Conservation (phyloP, 2,113 vertebrate species). For the Cyphomyrus plagiostoma region DNA sequence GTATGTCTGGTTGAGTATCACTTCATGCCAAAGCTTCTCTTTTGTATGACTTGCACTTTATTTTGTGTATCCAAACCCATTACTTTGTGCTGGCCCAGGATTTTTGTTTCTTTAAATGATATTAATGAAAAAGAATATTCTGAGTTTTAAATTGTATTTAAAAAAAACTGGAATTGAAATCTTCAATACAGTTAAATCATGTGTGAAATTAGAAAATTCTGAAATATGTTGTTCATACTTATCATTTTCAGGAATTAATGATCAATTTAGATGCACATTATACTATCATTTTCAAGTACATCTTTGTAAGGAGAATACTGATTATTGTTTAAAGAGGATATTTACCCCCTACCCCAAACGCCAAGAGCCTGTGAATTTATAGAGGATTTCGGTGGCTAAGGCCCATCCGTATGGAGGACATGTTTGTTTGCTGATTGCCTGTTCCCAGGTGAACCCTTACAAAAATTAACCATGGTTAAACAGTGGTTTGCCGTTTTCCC, state of each 20-base stretch:
- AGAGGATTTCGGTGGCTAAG: not conserved
- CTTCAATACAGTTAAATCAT: constrained; percentile 20
- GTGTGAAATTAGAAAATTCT: constrained; percentile 24
- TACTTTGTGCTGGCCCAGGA: not conserved
- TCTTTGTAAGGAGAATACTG: not conserved
- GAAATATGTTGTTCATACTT: constrained; percentile 9
- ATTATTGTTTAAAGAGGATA: constrained; percentile 12
- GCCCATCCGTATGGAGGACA: not conserved
- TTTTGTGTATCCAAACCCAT: not conserved
- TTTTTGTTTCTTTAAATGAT: not conserved
- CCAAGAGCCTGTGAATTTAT: not conserved
- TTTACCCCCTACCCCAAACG: not conserved
- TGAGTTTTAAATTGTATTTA: not conserved
- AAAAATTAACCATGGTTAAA: no score
- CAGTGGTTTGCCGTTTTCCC: no score
- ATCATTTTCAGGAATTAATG: constrained; percentile 18
- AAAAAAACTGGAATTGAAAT: not conserved
- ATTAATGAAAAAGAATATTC: not conserved
- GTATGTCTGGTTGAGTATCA: not conserved
- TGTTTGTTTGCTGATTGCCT: not conserved
- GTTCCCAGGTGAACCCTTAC: not conserved
- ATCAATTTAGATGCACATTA: constrained; percentile 19
- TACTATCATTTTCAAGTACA: not conserved
- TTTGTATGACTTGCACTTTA: not conserved
- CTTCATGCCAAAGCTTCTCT: not conserved